Evolutionary conservation across 2,888 invertebrate species (phyloP).

Genomic region (Lasioglossum villosulum): DNA sequence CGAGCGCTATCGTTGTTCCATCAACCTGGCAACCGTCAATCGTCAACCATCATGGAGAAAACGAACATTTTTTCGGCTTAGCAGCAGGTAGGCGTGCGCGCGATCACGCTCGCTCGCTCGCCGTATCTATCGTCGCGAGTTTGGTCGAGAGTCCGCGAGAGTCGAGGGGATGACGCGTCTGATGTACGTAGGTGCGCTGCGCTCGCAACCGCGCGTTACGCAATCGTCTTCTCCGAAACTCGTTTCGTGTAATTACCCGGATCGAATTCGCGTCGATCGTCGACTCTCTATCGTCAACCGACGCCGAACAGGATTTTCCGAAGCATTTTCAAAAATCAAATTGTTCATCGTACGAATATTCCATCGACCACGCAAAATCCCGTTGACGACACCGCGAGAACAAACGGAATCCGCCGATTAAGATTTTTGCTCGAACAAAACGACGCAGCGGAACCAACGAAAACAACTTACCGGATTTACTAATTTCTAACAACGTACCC

Average conservation of each 20-base stretch:
- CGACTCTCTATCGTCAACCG: background rate
- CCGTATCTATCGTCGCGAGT: background rate
- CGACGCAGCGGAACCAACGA: background rate
- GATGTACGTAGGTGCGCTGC: background rate
- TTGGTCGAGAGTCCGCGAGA: background rate
- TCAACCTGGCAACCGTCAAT: background rate
- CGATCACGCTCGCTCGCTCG: background rate
- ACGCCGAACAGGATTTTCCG: too few species aligned
- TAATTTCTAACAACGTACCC: background rate
- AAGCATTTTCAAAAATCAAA: too few species aligned
- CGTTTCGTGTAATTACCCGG: constrained; percentile 9
- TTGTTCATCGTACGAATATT: too few species aligned
- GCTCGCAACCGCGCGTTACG: constrained; percentile 17
- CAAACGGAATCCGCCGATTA: too few species aligned
- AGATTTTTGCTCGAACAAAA: background rate
- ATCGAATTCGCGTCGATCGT: background rate
- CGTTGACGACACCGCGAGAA: background rate
- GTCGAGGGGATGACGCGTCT: constrained; percentile 31
- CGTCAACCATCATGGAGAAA: constrained; percentile 10
- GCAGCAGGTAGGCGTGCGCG: background rate
- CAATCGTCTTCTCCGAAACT: constrained; percentile 17
- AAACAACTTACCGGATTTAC: background rate
- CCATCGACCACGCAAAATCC: background rate
- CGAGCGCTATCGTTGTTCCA: constrained; percentile 22
- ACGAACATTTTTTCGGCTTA: constrained; percentile 23